phyloP scores from a whole-genome alignment of 1,140 invertebrate genomes.

The Gyrodactylus salaris region DNA sequence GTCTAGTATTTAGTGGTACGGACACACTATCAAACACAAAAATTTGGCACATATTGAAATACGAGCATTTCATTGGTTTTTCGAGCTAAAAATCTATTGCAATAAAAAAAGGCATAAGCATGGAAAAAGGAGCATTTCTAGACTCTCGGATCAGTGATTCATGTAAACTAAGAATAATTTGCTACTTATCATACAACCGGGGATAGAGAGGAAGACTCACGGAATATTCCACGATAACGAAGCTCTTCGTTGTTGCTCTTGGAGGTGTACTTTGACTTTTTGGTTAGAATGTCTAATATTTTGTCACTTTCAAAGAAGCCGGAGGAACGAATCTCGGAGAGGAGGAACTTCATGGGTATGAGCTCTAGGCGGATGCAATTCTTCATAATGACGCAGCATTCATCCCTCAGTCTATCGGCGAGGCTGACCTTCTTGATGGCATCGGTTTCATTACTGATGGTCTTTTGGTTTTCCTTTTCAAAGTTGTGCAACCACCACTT shows the following conservation, averaged over 20 bases:
- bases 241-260: background rate
- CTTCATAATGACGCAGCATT: background rate
- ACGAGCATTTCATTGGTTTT: too few relatives aligned
- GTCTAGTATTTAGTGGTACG: too few relatives aligned
- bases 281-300: background rate
- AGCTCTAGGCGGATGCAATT: background rate
- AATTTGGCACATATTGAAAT: too few relatives aligned
- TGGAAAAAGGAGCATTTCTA: too few relatives aligned
- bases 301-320: background rate
- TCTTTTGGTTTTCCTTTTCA: conserved; percentile 22
- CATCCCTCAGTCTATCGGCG: background rate
- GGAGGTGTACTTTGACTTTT: background rate
- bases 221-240: background rate
- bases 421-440: background rate
- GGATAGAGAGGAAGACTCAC: too few relatives aligned
- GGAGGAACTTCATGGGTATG: background rate
- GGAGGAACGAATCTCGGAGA: background rate
- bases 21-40: too few relatives aligned
- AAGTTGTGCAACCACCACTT: conserved; percentile 46
- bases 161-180: too few relatives aligned
- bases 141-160: too few relatives aligned
- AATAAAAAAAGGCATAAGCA: too few relatives aligned
- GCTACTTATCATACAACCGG: too few relatives aligned
- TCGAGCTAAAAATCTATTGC: too few relatives aligned
- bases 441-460: background rate